Evolutionary conservation across 1,140 invertebrate genomes (phyloP), one percentile per base, ranked within the genome.

Genomic region (Drosophila triauraria): DNA sequence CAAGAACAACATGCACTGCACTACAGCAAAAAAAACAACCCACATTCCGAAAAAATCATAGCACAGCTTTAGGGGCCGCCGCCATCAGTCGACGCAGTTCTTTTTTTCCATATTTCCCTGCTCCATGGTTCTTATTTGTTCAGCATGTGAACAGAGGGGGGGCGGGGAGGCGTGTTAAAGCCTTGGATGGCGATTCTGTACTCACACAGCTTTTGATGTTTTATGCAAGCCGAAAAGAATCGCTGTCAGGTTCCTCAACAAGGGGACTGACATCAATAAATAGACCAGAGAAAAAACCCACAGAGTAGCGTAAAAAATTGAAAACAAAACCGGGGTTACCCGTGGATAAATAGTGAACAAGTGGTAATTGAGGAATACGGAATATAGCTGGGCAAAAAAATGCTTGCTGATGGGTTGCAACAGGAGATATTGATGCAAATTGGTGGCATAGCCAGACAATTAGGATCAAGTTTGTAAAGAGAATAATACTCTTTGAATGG

Each of bases 181-280:
- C 42, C 67, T 68, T 70, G 38, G 64, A 32, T 20, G 47, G 65
- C 47, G 30, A 62, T 84, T 81, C 67, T 59, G 76, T 82, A 82
- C 78, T 88, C 80, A 70, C 71, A 84, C 77, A 78, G 40, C 83
- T 79, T 87, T 87, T 87, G 83, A 87, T 87, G 84, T 88, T 88
- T 87, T 87, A 87, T 87, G 83, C 84, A 87, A 80, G 65, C 75
- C 56, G 20, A 67, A 30, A 27, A 42, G 38, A 70, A 46, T 50
- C 48, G 48, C 50, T 62, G 65, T 51, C 65, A 40, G 48, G 32
- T 47, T 71, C n/a, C 32, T 53, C 32, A 68, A 69, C 62, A 27
- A 43, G 43, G 58, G 58, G 70, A 47, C 53, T 32, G 35, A 80
- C 51, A 78, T 63, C 44, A 58, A 57, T 46, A 46, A 67, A 50